phyloP scores from a whole-genome alignment of 35 echinoderm and acorn worm genomes.

The Apostichopus japonicus region DNA sequence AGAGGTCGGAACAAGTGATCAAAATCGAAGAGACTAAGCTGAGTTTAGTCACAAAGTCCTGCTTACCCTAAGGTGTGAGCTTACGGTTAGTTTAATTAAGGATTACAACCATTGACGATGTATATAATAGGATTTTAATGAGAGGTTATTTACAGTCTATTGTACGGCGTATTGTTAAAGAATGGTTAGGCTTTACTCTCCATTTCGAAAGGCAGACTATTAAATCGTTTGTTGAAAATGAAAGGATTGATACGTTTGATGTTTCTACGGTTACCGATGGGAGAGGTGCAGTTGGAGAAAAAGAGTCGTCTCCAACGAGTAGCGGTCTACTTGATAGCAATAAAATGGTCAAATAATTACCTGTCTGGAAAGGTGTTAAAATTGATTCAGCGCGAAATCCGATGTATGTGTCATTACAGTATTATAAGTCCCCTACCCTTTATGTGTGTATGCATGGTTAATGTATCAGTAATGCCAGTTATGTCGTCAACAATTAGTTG shows the following conservation, averaged over 20 bases:
- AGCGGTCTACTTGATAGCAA: neutral
- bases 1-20: neutral
- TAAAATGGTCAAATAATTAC: slow-evolving; percentile 30
- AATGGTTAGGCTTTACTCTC: neutral
- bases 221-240: neutral
- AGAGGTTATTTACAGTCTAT: slow-evolving; percentile 18
- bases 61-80: slow-evolving; percentile 15
- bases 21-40: neutral
- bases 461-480: neutral
- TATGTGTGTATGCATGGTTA: neutral
- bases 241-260: neutral
- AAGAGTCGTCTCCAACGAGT: neutral
- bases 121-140: slow-evolving; percentile 38
- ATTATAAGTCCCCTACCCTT: neutral
- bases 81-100: slow-evolving; percentile 30
- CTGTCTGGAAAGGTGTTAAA: neutral
- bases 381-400: slow-evolving; percentile 4
- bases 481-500: neutral
- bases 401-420: slow-evolving; percentile 21
- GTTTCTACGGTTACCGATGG: neutral
- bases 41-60: neutral
- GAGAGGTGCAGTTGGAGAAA: neutral
- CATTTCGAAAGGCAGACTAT: neutral
- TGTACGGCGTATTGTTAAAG: neutral
- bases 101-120: slow-evolving; percentile 17